These are phyloP conservation scores for Danaus melanippus DNA, from an alignment of 1,140 invertebrate genomes.

Conservation along the genomic window DNA sequence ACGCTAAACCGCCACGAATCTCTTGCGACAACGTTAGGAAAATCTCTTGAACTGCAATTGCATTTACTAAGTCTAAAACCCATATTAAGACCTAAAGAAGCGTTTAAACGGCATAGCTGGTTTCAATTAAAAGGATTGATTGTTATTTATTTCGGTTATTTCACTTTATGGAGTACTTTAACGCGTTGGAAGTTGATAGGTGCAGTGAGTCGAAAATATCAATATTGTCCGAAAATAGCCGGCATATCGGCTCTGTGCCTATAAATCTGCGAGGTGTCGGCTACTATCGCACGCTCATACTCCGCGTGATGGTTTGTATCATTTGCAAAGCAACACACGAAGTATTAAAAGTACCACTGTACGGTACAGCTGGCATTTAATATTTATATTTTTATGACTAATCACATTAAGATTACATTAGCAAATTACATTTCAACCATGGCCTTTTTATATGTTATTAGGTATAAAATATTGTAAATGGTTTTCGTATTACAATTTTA, in stretches of 20 bases:
- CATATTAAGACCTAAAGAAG: conserved; percentile 24
- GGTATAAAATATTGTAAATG: too few species aligned
- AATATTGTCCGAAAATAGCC: conserved; percentile 59
- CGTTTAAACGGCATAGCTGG: conserved; percentile 23
- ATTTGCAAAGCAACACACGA: conserved; percentile 62
- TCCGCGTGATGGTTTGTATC: conserved; percentile 63
- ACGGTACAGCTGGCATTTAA: conserved; percentile 1
- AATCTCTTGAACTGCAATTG: conserved; percentile 32
- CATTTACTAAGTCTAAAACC: conserved; percentile 22
- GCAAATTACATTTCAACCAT: too few species aligned
- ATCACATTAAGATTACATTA: too few species aligned
- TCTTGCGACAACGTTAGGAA: conserved; percentile 42
- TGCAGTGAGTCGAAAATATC: conserved; percentile 57
- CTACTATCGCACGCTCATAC: conserved; percentile 56
- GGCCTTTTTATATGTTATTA: too few species aligned
- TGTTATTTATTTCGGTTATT: conserved; percentile 41
- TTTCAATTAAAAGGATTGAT: conserved; percentile 36
- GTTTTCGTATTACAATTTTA: too few species aligned
- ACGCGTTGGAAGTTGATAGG: conserved; percentile 59
- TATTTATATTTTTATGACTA: too few species aligned
- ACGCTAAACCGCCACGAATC: conserved; percentile 27
- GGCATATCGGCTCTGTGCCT: conserved; percentile 39
- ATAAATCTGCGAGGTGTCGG: conserved; percentile 67
- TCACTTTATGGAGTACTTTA: conserved; percentile 55
- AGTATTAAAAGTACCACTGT: conserved; percentile 37